Evolutionary conservation across 2,113 vertebrate species (phyloP), one percentile per base, ranked within the genome.

Genomic region (Morphnarchus princeps): DNA sequence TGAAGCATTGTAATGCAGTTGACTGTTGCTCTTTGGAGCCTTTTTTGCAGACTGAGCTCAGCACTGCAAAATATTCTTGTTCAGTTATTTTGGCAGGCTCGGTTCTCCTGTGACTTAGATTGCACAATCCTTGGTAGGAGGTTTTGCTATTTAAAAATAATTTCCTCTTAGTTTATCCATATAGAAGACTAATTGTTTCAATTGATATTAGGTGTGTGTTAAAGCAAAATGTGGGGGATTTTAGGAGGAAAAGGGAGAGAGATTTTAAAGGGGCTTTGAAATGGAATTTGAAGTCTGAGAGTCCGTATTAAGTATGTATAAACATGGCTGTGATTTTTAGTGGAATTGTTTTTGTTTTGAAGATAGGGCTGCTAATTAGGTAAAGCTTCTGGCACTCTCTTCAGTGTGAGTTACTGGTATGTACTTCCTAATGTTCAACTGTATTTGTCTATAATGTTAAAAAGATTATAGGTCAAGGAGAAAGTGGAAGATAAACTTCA

Each of bases 161-260:
- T 78, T 79, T 50, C 4, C 3, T 67, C 42, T 89, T 49, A 70
- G 7, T 69, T 83, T 58, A 63, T 62, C 32, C 32, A 3, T 38
- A 43, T 8, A 31, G 42, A 77, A 91, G n/a, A 24, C 5, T 34
- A 13, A 40, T 67, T 43, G 15, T 74, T 94, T 91, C 31, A 47
- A 3, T 50, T 71, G n/a, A 4, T 52, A 26, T 28, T n/a, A 38
- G 7, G 2, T 66, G 9, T 18, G 11, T 22, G 9, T 32, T 69
- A 47, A 47, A 66, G 31, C 9, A 79, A 82, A 50, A 65, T 6
- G 1, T 24, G 14, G 7, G 7, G 1, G 0, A 1, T 6, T 66
- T 61, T 24, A 58, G 13, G 36, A 50, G 19, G 62, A 22, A 36
- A 43, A 72, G 8, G 24, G 20, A 6, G 14, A 40, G 10, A 21